A percentile compares a stretch with the other conserved stretches of the same genome.
Evolutionary conservation across 2,113 vertebrate species (phyloP).

Genomic region (Kryptolebias marmoratus): DNA sequence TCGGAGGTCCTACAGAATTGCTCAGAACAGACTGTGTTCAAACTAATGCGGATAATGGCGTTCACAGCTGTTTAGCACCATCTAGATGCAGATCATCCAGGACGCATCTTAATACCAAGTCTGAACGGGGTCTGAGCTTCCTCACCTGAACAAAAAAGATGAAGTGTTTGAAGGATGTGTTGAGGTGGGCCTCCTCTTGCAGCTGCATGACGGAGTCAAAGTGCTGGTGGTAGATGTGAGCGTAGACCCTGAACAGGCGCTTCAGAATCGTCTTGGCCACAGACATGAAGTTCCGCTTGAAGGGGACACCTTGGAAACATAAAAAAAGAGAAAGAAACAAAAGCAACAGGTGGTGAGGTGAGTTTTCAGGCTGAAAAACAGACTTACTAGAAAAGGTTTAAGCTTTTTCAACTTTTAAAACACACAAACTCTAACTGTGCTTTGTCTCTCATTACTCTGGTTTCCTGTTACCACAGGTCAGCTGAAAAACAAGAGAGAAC

Average conservation of each 20-base stretch:
- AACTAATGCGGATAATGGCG: too few species aligned
- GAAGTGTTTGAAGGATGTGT: conserved; percentile 99
- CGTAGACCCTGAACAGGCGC: conserved; percentile 95
- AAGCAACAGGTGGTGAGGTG: background rate
- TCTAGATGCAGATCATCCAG: too few species aligned
- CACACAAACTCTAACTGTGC: background rate
- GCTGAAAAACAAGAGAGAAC: background rate
- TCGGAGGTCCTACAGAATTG: too few species aligned
- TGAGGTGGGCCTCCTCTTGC: conserved; percentile 96
- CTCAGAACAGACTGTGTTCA: too few species aligned
- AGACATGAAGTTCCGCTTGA: conserved; percentile 96
- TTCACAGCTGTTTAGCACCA: too few species aligned
- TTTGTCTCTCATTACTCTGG: background rate
- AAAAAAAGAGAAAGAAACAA: background rate
- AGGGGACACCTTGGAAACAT: conserved; percentile 86
- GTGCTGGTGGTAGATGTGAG: conserved; percentile 98
- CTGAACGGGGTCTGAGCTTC: background rate
- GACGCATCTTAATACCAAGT: too few species aligned
- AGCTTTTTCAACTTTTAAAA: too few species aligned
- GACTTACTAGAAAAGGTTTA: too few species aligned
- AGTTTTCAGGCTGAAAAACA: background rate
- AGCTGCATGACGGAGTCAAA: conserved; percentile 96
- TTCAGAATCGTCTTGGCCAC: conserved; percentile 97
- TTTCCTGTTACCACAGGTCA: background rate
- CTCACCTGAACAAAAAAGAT: conserved; percentile 97